Evolutionary conservation across 2,888 invertebrate species (phyloP).

Genomic region (Cataglyphis livida): DNA sequence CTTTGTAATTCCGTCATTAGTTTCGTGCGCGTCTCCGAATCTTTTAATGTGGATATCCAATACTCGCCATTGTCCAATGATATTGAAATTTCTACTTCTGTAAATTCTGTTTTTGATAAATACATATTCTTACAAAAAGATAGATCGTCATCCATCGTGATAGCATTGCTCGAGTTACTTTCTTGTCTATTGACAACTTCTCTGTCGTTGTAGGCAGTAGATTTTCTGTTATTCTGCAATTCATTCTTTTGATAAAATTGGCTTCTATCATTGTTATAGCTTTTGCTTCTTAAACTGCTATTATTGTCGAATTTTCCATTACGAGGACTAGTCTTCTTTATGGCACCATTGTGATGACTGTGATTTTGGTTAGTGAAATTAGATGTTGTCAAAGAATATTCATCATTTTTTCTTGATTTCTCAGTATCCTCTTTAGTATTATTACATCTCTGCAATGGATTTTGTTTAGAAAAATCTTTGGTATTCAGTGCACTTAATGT

Average conservation of each 20-base stretch:
- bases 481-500: neutral
- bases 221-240: neutral
- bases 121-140: constrained; percentile 60
- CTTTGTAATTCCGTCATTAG: constrained; percentile 63
- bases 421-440: neutral
- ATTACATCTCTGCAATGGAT: neutral
- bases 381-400: neutral
- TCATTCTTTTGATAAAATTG: neutral
- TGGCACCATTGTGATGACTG: neutral
- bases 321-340: neutral
- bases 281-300: neutral
- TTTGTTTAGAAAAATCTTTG: neutral
- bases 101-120: constrained; percentile 70
- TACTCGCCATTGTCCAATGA: constrained; percentile 58
- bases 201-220: neutral
- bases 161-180: neutral
- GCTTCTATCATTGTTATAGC: neutral
- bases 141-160: constrained; percentile 49
- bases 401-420: neutral
- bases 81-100: constrained; percentile 66
- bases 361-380: neutral
- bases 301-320: neutral
- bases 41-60: constrained; percentile 73
- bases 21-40: constrained; percentile 40
- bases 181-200: neutral